phyloP scores from a whole-genome alignment of 2,113 vertebrate genomes.

The Willisornis vidua region DNA sequence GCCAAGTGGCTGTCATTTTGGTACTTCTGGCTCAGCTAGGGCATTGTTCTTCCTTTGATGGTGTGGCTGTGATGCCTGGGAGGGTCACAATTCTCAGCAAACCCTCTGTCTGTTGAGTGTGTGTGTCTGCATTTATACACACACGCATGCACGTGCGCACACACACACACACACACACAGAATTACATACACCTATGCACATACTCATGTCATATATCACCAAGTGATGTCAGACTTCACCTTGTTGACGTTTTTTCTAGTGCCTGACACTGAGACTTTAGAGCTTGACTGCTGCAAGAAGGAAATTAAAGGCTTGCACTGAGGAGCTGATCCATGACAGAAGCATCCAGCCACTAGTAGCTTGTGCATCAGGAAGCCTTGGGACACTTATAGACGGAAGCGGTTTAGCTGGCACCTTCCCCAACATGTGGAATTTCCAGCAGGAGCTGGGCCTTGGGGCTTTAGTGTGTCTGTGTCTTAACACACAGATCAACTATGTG shows the following conservation, averaged over 20 bases:
- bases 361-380: neutral
- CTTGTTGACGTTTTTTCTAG: neutral
- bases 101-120: neutral
- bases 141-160: neutral
- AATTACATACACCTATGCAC: neutral
- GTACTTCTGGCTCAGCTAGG: neutral
- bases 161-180: neutral
- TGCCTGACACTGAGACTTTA: neutral
- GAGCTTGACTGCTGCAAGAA: neutral
- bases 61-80: neutral
- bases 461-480: neutral
- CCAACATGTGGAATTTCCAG: neutral
- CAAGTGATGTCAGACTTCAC: neutral
- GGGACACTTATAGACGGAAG: neutral
- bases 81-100: neutral
- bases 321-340: neutral
- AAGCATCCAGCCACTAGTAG: neutral
- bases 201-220: neutral
- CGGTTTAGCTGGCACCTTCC: neutral
- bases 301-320: neutral
- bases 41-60: neutral
- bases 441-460: neutral
- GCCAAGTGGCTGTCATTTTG: neutral
- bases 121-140: neutral
- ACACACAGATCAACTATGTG: neutral